Percentiles rank a stretch among this genome's conserved stretches.
Evolutionary conservation across 2,888 invertebrate species (phyloP).

Genomic region (Tanytarsus gracilentus): DNA sequence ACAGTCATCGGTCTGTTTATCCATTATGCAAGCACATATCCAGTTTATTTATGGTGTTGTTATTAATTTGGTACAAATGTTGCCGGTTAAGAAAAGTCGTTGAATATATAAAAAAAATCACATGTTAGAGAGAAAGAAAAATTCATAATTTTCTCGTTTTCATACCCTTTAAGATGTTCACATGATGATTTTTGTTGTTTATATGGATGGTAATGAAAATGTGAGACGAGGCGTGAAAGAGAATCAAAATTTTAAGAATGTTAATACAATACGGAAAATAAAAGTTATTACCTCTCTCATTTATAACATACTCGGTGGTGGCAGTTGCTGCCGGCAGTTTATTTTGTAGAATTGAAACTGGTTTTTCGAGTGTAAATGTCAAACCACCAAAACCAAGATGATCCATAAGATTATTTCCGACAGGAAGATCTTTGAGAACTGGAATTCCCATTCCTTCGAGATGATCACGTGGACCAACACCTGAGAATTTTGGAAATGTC

Average conservation of each 20-base stretch:
- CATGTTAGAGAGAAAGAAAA: not conserved
- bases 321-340: slow-evolving; percentile 67
- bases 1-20: slow-evolving; percentile 1
- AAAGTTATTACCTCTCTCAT: slow-evolving; percentile 68
- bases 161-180: too few relatives aligned
- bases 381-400: slow-evolving; percentile 58
- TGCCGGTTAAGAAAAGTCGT: not conserved
- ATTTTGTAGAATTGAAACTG: slow-evolving; percentile 72
- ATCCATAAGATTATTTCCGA: slow-evolving; percentile 77
- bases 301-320: slow-evolving; percentile 69
- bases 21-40: too few relatives aligned
- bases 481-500: too few relatives aligned
- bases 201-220: too few relatives aligned
- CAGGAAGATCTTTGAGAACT: slow-evolving; percentile 63
- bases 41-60: too few relatives aligned
- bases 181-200: not conserved
- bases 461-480: slow-evolving; percentile 66
- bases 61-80: too few relatives aligned
- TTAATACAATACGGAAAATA: too few relatives aligned
- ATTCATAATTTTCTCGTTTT: not conserved
- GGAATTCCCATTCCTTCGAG: slow-evolving; percentile 60
- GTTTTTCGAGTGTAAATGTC: slow-evolving; percentile 71
- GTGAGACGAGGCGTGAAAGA: too few relatives aligned
- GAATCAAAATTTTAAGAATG: too few relatives aligned
- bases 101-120: not conserved